Evolutionary conservation across 2,113 vertebrate species (phyloP).

Genomic region (Cepphus grylle): DNA sequence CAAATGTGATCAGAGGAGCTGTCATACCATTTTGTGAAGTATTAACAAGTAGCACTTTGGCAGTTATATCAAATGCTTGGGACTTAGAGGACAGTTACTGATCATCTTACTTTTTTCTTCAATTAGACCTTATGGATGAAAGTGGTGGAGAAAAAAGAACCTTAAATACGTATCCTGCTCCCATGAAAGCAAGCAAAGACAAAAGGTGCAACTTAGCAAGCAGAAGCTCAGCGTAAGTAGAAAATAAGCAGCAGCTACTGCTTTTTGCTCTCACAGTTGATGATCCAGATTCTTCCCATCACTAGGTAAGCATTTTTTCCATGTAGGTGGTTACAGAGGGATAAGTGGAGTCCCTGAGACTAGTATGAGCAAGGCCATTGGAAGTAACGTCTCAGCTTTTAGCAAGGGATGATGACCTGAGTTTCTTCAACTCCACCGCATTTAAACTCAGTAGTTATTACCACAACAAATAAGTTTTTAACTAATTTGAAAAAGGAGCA

Average conservation of each 20-base stretch:
- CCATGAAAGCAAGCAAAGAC: not conserved
- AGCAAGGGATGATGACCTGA: not conserved
- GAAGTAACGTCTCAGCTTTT: not conserved
- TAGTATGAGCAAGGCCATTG: not conserved
- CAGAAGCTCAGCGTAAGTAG: not conserved
- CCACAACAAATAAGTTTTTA: not conserved
- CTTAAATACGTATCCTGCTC: not conserved
- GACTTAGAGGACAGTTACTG: not conserved
- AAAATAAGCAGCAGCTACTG: not conserved
- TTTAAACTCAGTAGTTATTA: not conserved
- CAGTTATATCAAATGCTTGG: not conserved
- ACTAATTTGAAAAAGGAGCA: not conserved
- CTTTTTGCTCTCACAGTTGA: not conserved
- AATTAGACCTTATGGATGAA: not conserved
- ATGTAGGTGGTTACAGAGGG: not conserved
- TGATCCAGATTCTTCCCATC: not conserved
- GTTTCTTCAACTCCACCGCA: not conserved
- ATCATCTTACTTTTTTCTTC: not conserved
- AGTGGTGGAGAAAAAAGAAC: not conserved
- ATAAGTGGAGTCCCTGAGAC: not conserved
- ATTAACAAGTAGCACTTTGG: not conserved
- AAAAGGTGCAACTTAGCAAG: not conserved
- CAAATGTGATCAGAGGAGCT: not conserved
- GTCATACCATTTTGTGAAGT: not conserved
- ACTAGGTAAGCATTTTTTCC: not conserved